Conservation (phyloP, 2,113 vertebrate species). For the Leptodactylus fuscus region DNA sequence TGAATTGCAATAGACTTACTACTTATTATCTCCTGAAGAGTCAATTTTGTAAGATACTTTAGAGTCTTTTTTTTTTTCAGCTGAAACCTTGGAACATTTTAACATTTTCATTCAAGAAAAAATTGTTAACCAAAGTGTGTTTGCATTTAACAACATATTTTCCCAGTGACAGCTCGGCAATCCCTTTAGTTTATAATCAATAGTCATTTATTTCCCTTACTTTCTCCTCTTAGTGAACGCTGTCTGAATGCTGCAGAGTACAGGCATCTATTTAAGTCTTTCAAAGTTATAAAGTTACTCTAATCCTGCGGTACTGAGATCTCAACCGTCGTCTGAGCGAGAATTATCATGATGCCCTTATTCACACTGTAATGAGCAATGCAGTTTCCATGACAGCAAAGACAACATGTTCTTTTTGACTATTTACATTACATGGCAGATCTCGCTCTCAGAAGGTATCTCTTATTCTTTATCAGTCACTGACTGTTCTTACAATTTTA, state of each 20-base stretch:
- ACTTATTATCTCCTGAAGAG: not conserved
- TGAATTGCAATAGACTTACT: not conserved
- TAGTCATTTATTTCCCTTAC: slow-evolving; percentile 27
- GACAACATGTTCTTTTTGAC: not conserved
- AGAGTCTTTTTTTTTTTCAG: not conserved
- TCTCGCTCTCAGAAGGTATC: not conserved
- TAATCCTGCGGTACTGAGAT: slow-evolving; percentile 12
- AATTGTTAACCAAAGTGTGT: not conserved
- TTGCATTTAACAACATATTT: slow-evolving; percentile 42
- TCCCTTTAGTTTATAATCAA: slow-evolving; percentile 39
- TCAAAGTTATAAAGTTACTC: slow-evolving; percentile 13
- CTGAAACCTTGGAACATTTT: not conserved
- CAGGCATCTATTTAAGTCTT: slow-evolving; percentile 11
- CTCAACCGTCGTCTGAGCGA: not conserved
- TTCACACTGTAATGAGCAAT: slow-evolving; percentile 8
- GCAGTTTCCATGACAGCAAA: not conserved
- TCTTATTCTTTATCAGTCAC: not conserved
- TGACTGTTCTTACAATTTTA: not conserved
- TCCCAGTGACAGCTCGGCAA: slow-evolving; percentile 12
- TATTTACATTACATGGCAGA: not conserved
- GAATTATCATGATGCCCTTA: slow-evolving; percentile 28
- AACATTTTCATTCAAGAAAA: slow-evolving; percentile 34
- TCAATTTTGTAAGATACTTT: not conserved
- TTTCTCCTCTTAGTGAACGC: not conserved
- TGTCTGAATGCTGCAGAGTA: not conserved